Base-by-base conservation (phyloP, 2,797 vertebrate genomes). In the Naso thynnoides region DNA sequence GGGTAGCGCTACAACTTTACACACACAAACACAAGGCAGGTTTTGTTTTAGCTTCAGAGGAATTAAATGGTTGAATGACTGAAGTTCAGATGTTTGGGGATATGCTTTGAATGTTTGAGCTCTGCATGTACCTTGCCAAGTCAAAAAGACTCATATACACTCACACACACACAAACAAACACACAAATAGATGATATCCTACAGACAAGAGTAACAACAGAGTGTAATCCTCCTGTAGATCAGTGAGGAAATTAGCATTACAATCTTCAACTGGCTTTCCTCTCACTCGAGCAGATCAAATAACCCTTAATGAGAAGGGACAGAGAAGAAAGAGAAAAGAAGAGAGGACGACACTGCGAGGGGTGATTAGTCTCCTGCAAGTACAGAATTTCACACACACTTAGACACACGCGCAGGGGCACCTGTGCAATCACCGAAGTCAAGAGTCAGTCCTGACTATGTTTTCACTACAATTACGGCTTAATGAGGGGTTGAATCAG, bases 321-420 rank as follows among this genome's bases (percentile, higher is more conserved):
- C 41, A 24, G 19, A 73, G 60, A 75, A 57, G 36, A 59, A 58
- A 65, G 67, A 6, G 0, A 57, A 60, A 24, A 71, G 52, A 58
- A 41, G 65, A 59, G 52, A 69, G 24, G 27, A 54, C 54, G 52
- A 71, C 58, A 44, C 42, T 10, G 33, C 80, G 58, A 70, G 44
- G 29, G 16, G 52, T 57, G 81, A 85, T 88, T 83, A 83, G 72
- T 70, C 82, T 86, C 83, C 83, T 86, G 79, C 82, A 82, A 52
- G 69, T 54, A 49, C 31, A 69, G 41, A 56, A n/a, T 54, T 29
- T 15, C 62, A 31, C 6, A 56, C n/a, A 36, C 29, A 44, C 61
- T 13, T 49, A 36, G 33, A 36, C 33, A 31, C 54, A 53, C 26
- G 67, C 33, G 54, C 55, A 64, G 16, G 70, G 6, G n/a, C 76